phyloP scores from a whole-genome alignment of 2,113 vertebrate species.

The Anguilla rostrata region DNA sequence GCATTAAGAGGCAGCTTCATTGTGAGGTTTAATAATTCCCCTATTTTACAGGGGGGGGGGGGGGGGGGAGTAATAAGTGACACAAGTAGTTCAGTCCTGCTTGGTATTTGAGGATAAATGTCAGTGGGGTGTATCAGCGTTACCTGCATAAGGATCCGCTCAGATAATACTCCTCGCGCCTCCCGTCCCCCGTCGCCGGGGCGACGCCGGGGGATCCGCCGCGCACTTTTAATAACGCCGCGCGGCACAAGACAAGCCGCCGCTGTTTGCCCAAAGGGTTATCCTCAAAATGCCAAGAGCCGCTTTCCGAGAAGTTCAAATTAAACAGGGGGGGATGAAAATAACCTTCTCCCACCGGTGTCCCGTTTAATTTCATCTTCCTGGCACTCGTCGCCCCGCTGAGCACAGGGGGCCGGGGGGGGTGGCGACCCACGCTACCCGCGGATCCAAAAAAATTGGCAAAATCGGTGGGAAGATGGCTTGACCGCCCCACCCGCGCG shows the following conservation, averaged over 20 bases:
- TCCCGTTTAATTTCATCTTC: neutral
- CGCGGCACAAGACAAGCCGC: neutral
- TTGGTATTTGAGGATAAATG: slow-evolving; percentile 74
- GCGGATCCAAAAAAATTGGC: too few relatives aligned
- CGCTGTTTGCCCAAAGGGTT: slow-evolving; percentile 23
- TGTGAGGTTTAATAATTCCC: slow-evolving; percentile 62
- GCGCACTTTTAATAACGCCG: slow-evolving; percentile 30
- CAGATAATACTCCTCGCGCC: slow-evolving; percentile 3
- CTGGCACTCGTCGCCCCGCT: neutral
- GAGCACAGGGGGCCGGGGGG: neutral
- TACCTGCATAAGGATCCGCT: slow-evolving; percentile 6
- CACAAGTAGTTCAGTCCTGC: slow-evolving; percentile 49
- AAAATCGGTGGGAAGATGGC: neutral
- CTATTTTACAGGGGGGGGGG: slow-evolving; percentile 47
- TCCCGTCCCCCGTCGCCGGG: neutral
- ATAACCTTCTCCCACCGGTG: neutral
- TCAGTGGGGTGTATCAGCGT: slow-evolving; percentile 46
- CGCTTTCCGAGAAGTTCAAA: neutral
- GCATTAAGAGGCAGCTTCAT: slow-evolving; percentile 51
- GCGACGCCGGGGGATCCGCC: neutral
- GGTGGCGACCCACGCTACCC: too few relatives aligned
- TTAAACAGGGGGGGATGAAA: slow-evolving; percentile 20
- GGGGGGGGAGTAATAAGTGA: slow-evolving; percentile 59
- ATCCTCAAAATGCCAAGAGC: slow-evolving; percentile 24
- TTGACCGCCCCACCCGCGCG: neutral